Percentiles rank a stretch among this genome's conserved stretches.
phyloP scores from a whole-genome alignment of 2,113 vertebrate species.

The Lampris megalopsis region DNA sequence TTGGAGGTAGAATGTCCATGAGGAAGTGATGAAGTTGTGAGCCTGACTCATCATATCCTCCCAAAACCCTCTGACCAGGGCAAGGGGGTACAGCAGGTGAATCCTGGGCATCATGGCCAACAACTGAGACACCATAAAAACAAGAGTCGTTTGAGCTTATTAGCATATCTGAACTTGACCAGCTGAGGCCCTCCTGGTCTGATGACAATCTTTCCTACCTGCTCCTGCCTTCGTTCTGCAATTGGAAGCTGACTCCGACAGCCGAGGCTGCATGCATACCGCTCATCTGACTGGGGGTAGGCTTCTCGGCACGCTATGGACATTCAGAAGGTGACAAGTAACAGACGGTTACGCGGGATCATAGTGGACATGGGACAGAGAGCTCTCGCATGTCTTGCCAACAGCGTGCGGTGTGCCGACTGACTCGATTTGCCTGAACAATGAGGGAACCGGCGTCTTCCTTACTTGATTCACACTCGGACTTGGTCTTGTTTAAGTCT shows the following conservation, averaged over 20 bases:
- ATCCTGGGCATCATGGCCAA: slow-evolving; percentile 95
- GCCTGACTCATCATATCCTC: slow-evolving; percentile 95
- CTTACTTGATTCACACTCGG: slow-evolving; percentile 96
- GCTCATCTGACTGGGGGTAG: slow-evolving; percentile 90
- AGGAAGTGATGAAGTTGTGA: slow-evolving; percentile 93
- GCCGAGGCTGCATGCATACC: slow-evolving; percentile 95
- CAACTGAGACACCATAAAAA: slow-evolving; percentile 78
- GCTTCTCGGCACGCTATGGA: slow-evolving; percentile 94
- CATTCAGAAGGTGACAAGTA: slow-evolving; percentile 14
- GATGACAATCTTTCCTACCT: slow-evolving; percentile 77
- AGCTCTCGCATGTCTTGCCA: background rate
- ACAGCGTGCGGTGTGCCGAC: background rate
- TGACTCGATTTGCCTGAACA: background rate
- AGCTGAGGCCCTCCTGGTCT: no score
- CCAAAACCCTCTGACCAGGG: slow-evolving; percentile 92
- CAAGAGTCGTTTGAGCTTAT: slow-evolving; percentile 6
- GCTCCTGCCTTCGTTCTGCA: slow-evolving; percentile 90
- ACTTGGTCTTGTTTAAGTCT: slow-evolving; percentile 92
- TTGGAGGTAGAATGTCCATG: slow-evolving; percentile 98
- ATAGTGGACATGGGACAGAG: background rate
- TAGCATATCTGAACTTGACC: no score
- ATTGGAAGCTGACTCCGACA: slow-evolving; percentile 95
- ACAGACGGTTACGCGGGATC: slow-evolving; percentile 34
- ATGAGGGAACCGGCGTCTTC: background rate
- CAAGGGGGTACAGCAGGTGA: slow-evolving; percentile 93